Conservation (phyloP, 2,797 vertebrate genomes). For the Syndactyla subalaris region DNA sequence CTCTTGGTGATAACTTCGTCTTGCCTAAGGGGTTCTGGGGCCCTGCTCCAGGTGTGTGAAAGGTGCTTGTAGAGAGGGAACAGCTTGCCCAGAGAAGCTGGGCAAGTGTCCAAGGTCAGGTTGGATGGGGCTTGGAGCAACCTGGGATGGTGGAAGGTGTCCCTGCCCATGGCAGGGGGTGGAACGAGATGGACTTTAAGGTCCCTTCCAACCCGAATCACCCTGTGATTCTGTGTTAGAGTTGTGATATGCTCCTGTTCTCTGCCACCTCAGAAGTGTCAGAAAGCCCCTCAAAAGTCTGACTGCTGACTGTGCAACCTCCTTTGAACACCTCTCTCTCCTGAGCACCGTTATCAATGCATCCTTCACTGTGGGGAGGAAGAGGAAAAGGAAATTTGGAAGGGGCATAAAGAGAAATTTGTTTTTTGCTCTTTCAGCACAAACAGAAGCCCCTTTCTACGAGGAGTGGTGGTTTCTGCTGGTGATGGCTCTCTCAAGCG, state of each 20-base stretch:
- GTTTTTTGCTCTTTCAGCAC: conserved; percentile 74
- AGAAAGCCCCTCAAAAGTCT: neutral
- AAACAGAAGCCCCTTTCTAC: conserved; percentile 88
- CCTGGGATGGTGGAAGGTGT: neutral
- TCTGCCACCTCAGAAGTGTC: neutral
- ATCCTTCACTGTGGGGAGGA: fast-evolving
- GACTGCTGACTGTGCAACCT: neutral
- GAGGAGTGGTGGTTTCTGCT: conserved; percentile 98
- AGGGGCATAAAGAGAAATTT: neutral
- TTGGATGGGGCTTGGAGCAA: fast-evolving
- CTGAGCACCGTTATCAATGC: fast-evolving
- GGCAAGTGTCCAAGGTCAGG: neutral
- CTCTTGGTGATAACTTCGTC: neutral
- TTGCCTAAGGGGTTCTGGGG: neutral
- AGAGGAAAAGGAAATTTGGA: neutral
- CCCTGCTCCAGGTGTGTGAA: neutral
- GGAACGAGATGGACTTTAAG: neutral
- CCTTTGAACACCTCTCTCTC: neutral
- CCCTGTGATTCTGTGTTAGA: neutral
- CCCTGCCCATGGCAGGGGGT: neutral
- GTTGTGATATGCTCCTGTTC: neutral
- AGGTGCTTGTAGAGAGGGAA: neutral
- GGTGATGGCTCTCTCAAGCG: conserved; percentile 88
- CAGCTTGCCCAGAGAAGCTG: neutral
- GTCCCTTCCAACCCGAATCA: neutral